A percentile compares a stretch with the other conserved stretches of the same genome.
Conservation (phyloP, 2,888 invertebrate genomes). For the Conchocele bisecta region DNA sequence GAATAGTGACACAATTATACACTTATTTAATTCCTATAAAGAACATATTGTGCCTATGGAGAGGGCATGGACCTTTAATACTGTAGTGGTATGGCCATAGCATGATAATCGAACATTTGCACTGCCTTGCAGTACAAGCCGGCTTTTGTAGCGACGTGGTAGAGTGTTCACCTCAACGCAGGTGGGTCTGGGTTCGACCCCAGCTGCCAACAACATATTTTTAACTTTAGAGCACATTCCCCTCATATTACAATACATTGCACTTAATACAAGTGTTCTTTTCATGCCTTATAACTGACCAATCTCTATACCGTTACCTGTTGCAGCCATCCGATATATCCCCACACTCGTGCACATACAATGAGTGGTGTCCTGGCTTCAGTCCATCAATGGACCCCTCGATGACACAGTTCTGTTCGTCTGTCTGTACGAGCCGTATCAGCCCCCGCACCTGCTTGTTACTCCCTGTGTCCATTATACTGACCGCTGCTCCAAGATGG, state of each 20-base stretch:
- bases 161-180: no score
- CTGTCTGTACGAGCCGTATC: constrained; percentile 88
- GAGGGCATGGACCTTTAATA: no score
- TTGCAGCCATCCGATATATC: constrained; percentile 88
- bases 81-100: no score
- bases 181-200: not conserved
- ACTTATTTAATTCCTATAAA: no score
- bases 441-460: constrained; percentile 87
- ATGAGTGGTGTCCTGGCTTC: constrained; percentile 85
- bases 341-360: constrained; percentile 89
- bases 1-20: no score
- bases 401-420: constrained; percentile 87
- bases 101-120: no score
- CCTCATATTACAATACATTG: no score
- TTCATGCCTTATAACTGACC: not conserved
- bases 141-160: no score
- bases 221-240: no score
- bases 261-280: not conserved
- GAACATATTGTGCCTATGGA: no score
- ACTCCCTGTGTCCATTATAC: constrained; percentile 85
- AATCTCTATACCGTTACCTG: constrained; percentile 81
- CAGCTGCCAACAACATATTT: no score
- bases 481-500: constrained; percentile 87
- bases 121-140: no score
- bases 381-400: constrained; percentile 94